Percentiles rank a stretch among this genome's conserved stretches.
phyloP scores from a whole-genome alignment of 2,113 vertebrate species.

The Serilophus lunatus region DNA sequence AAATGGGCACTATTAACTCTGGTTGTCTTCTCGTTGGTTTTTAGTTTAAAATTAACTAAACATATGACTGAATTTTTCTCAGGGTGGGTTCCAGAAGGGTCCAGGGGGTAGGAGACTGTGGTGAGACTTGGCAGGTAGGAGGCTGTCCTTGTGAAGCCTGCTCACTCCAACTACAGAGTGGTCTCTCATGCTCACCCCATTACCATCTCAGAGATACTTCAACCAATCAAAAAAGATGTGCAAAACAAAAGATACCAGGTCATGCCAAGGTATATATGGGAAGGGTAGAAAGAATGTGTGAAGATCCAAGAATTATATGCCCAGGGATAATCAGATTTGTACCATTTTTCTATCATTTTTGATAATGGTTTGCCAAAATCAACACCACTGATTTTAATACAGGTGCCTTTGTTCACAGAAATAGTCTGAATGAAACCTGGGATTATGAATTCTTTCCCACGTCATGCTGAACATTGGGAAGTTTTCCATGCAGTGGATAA shows the following conservation, averaged over 20 bases:
- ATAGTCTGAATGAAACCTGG: background rate
- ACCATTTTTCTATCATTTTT: background rate
- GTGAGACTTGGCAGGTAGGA: conserved; percentile 6
- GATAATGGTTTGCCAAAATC: background rate
- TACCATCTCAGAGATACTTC: background rate
- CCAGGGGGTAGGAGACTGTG: conserved; percentile 5
- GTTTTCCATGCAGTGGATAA: background rate
- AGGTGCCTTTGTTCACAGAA: conserved; percentile 44
- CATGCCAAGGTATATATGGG: background rate
- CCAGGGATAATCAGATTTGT: background rate
- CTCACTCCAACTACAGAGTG: background rate
- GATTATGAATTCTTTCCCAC: conserved; percentile 9
- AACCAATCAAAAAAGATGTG: background rate
- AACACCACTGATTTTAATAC: background rate
- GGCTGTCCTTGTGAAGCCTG: background rate
- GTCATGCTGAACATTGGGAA: background rate
- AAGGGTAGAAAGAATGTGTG: background rate
- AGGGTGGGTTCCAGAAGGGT: background rate
- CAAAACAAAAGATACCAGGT: background rate
- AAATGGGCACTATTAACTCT: background rate
- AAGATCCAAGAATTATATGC: background rate
- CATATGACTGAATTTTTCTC: background rate
- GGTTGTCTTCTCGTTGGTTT: background rate
- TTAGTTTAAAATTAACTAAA: conserved; percentile 6
- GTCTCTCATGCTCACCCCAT: background rate